Evolutionary conservation across 2,888 invertebrate species (phyloP).

Genomic region (Hydrotaea diabolus): DNA sequence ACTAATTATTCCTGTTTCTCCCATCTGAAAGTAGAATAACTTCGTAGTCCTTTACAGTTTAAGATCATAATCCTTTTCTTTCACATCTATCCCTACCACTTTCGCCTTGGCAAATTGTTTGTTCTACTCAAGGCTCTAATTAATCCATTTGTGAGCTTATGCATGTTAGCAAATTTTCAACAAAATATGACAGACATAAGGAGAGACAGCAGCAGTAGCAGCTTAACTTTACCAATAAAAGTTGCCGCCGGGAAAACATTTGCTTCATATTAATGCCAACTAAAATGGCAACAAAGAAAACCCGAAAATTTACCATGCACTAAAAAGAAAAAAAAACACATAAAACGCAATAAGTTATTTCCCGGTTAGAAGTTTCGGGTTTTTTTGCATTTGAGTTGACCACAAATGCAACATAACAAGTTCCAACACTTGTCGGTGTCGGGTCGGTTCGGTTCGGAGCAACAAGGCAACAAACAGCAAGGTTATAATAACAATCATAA

Average conservation of each 20-base stretch:
- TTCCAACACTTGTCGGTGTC: conserved; percentile 19
- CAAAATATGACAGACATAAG: conserved; percentile 59
- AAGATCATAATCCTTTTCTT: too few species aligned
- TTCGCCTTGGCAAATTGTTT: neutral
- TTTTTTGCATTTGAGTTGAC: conserved; percentile 72
- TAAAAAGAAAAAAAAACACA: conserved; percentile 47
- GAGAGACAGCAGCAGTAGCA: conserved; percentile 48
- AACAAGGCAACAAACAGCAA: conserved; percentile 13
- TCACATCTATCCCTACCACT: too few species aligned
- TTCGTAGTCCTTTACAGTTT: too few species aligned
- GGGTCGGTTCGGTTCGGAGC: too few species aligned
- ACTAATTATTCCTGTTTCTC: too few species aligned
- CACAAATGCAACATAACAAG: conserved; percentile 71
- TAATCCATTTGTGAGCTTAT: conserved; percentile 75
- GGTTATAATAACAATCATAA: conserved; percentile 13
- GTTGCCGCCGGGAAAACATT: conserved; percentile 70
- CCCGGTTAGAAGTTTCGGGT: conserved; percentile 29
- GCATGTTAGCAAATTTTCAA: conserved; percentile 48
- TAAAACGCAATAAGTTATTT: conserved; percentile 63
- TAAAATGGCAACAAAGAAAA: conserved; percentile 37
- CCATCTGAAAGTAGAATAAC: too few species aligned
- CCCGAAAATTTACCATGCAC: conserved; percentile 50
- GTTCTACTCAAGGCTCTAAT: conserved; percentile 73
- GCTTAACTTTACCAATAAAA: conserved; percentile 79
- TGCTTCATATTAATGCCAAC: conserved; percentile 39